Evolutionary conservation across 2,888 invertebrate species (phyloP), one percentile per base, ranked within the genome.

Genomic region (Ptychoptera contaminata): DNA sequence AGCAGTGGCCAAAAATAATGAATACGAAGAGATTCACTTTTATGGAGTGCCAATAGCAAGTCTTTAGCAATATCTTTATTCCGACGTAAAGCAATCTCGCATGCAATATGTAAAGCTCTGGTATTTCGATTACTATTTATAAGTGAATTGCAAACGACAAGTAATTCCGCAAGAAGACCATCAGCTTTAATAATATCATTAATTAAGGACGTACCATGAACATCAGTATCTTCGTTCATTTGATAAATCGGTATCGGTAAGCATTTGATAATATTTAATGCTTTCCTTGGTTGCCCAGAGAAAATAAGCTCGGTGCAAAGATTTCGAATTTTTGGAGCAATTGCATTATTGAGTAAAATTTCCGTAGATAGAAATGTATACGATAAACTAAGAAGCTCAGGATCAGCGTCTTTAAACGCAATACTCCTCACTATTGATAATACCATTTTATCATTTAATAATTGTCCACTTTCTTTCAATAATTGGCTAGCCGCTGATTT

Each of bases 1-100:
- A 80, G 47, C 42, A 79, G 58, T 0, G 79, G 77, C 79, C 79
- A 79, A 55, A 78, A 79, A 55, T 73, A 80, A 51, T 80, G 79
- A 0, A 76, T 67, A 12, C 76, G 65, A 43, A 65, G 43, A 2
- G 50, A 41, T 42, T 64, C 59, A 0, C 52, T 49, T 6, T 53
- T 48, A 0, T 49, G 45, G 2, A 65, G 36, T 1, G 54, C 53
- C 37, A 59, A 53, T 1, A 63, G 45, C 39, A 55, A 62, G 2
- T 46, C 41, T 2, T 59, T 2, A 0, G 51, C 57, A 1, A 44
- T 14, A 0, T 54, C 48, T 0, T 59, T 57, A 37, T 55, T 55
- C 1, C 56, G 53, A 2, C 56, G 70, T 43, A 79, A 54, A 1
- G 76, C 71, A 2, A 70, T 67, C 53, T 75, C 72, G 0, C 70